Evolutionary conservation across 2,888 invertebrate species (phyloP).

Genomic region (Agonopterix alstromeriana): DNA sequence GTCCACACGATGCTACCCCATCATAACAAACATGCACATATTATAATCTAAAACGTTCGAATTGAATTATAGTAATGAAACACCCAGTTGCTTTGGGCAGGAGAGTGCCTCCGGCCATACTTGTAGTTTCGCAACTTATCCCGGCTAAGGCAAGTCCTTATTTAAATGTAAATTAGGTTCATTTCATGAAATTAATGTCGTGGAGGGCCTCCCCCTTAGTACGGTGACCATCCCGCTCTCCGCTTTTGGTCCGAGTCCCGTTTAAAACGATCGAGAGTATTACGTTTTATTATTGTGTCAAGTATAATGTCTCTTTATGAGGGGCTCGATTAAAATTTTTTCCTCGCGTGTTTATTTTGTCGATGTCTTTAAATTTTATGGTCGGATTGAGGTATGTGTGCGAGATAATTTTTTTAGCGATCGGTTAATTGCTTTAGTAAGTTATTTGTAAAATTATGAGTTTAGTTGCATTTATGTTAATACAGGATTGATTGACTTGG

Average conservation of each 20-base stretch:
- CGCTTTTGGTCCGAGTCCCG: constrained; percentile 19
- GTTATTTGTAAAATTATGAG: background rate
- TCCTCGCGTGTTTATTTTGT: constrained; percentile 13
- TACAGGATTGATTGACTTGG: too few relatives aligned
- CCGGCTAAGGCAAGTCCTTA: constrained; percentile 81
- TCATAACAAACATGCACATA: constrained; percentile 10
- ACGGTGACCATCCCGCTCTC: constrained; percentile 38
- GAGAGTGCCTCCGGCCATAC: constrained; percentile 60
- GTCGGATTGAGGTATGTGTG: background rate
- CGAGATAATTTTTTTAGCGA: background rate
- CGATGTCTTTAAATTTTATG: constrained; percentile 13
- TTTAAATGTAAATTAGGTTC: constrained; percentile 95
- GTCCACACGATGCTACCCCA: too few relatives aligned
- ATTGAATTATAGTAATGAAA: constrained; percentile 76
- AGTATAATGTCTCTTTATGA: constrained; percentile 35
- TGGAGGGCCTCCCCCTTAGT: constrained; percentile 74
- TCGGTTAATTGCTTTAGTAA: background rate
- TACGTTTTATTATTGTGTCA: constrained; percentile 43
- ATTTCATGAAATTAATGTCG: constrained; percentile 92
- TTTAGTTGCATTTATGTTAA: background rate
- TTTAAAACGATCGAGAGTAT: constrained; percentile 11
- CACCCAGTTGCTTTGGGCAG: constrained; percentile 64
- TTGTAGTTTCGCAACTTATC: constrained; percentile 74
- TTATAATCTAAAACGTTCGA: constrained; percentile 28
- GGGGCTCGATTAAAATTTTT: constrained; percentile 16